These are phyloP conservation scores for Epistrophe grossulariae DNA, from an alignment of 2,888 invertebrate genomes.

Conservation along the genomic window DNA sequence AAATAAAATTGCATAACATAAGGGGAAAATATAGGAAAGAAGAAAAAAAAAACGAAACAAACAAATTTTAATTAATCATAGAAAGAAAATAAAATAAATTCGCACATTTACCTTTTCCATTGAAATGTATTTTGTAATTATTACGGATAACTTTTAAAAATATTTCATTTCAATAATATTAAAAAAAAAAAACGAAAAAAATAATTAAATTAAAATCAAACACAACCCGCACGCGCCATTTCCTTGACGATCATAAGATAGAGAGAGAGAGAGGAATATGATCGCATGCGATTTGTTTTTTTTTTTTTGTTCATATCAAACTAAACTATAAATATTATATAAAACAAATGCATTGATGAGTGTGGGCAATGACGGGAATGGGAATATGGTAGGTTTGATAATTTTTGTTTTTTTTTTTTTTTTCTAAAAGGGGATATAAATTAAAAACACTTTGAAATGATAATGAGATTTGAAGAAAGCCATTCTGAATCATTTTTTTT, in stretches of 20 bases:
- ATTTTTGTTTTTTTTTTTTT: constrained; percentile 9
- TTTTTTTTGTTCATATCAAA: constrained; percentile 43
- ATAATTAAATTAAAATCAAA: constrained; percentile 56
- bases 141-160: constrained; percentile 29
- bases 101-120: constrained; percentile 71
- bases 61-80: constrained; percentile 58
- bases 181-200: constrained; percentile 16
- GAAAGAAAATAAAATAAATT: constrained; percentile 71
- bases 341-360: constrained; percentile 31
- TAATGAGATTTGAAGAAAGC: constrained; percentile 67
- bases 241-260: constrained; percentile 54
- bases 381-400: constrained; percentile 24
- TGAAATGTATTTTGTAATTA: constrained; percentile 54
- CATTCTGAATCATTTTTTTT: constrained; percentile 71
- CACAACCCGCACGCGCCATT: constrained; percentile 58
- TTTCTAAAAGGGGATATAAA: constrained; percentile 9
- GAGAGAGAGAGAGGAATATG: constrained; percentile 37
- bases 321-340: constrained; percentile 4
- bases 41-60: constrained; percentile 32
- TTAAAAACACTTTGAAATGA: constrained; percentile 12
- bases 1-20: constrained; percentile 62
- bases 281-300: constrained; percentile 52
- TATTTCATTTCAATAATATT: constrained; percentile 51
- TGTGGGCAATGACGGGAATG: background rate
- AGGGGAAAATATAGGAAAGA: constrained; percentile 34